Base-by-base conservation (phyloP, 1,140 invertebrate species). In the Drosophila arizonae region DNA sequence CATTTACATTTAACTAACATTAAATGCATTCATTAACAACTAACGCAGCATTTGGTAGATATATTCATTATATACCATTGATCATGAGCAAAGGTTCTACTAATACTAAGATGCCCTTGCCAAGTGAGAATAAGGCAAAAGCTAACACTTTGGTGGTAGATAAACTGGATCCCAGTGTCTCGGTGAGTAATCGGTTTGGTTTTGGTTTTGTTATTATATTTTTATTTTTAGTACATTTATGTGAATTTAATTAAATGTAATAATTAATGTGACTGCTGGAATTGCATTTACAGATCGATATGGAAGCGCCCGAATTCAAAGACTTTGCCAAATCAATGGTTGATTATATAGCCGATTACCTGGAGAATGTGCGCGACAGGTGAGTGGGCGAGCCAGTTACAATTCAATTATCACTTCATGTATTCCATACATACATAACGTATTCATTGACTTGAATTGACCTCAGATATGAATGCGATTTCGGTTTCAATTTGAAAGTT, bases 291-390 rank as follows among this genome's bases (percentile, higher is more conserved):
- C 67, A 92, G 91, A 91, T 92, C 81, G 91, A 92, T 62, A 97
- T 97, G 96, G 95, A 97, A 79, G 93, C 95, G 10, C 94, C 94
- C 76, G 94, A 95, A 77, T 97, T 97, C 91, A 95, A 94, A 87
- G 94, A 96, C 65, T 96, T 96, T 91, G 95, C 95, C 56, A 95
- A 95, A 80, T 94, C 95, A 60, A 96, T 97, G 96, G 93, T 95
- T 1, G 95, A 96, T 75, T 97, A 95, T 88, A 95, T 97, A 54
- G 94, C 95, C 4, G 94, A 97, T 77, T 98, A 98, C 92, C 92
- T 96, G 91, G 95, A 96, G 91, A 96, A 96, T 77, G 96, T 97
- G 76, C 93, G 96, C 90, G 95, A 87, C 75, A 82, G 71, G 96
- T 96, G 93, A 92, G 87, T 55, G 70, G 6, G 43, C n/a, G 15